A percentile compares a stretch with the other conserved stretches of the same genome.
phyloP scores from a whole-genome alignment of 1,140 invertebrate genomes.

The Plectrocnemia conspersa region DNA sequence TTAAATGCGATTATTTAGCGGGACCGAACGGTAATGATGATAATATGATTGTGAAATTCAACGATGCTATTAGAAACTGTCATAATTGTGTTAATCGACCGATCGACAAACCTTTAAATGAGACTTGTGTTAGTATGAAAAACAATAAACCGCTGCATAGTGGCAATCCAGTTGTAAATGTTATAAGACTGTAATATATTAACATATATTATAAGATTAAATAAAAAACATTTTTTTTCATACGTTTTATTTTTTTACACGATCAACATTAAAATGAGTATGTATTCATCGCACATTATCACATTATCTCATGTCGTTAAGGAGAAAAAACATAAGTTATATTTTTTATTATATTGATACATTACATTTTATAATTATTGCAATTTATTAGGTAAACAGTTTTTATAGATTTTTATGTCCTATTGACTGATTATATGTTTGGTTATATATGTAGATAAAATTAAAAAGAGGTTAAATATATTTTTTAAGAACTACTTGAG shows the following conservation, averaged over 20 bases:
- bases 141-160: constrained; percentile 48
- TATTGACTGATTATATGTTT: too few species aligned
- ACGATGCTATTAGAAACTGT: constrained; percentile 56
- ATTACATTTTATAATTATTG: too few species aligned
- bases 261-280: constrained; percentile 9
- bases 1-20: constrained; percentile 62
- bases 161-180: constrained; percentile 46
- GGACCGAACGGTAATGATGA: constrained; percentile 69
- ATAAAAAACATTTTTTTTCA: constrained; percentile 9
- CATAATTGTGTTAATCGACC: constrained; percentile 50
- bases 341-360: too few species aligned
- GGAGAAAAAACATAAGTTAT: too few species aligned
- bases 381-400: too few species aligned
- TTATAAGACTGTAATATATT: constrained; percentile 39
- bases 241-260: constrained; percentile 1
- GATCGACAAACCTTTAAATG: constrained; percentile 46
- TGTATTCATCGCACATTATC: constrained; percentile 14
- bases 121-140: constrained; percentile 53
- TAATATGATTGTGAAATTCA: constrained; percentile 61
- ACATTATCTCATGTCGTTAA: constrained; percentile 9
- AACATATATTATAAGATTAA: not conserved
- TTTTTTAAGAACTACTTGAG: too few species aligned
- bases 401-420: too few species aligned
- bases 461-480: too few species aligned
- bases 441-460: too few species aligned